Percentiles rank a stretch among this genome's conserved stretches.
These are phyloP conservation scores for Trichonephila clavata DNA, from an alignment of 1,140 invertebrate genomes.

Conservation along the genomic window DNA sequence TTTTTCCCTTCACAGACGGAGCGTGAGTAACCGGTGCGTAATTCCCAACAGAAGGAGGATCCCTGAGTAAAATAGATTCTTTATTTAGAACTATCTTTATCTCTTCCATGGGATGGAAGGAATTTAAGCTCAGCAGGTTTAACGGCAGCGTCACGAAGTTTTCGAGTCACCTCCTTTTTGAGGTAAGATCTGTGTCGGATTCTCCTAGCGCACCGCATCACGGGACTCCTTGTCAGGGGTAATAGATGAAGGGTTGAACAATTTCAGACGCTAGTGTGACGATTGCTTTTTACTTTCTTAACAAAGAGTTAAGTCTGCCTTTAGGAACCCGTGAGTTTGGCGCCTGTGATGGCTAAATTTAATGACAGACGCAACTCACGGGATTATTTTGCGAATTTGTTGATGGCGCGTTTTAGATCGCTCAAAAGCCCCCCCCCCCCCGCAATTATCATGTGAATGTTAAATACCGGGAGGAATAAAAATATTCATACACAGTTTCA, in stretches of 20 bases:
- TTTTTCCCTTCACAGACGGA: not conserved
- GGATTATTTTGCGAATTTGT: not conserved
- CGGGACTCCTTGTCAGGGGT: not conserved
- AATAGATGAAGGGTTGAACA: not conserved
- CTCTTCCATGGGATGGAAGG: not conserved
- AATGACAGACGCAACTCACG: not conserved
- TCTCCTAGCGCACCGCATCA: not conserved
- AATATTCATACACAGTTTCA: too few species aligned
- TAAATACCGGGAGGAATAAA: too few species aligned
- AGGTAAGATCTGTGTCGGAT: slow-evolving; percentile 29
- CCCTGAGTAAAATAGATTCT: not conserved
- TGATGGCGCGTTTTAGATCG: not conserved
- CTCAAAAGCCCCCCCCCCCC: too few species aligned
- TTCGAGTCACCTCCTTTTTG: slow-evolving; percentile 28
- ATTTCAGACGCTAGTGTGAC: not conserved
- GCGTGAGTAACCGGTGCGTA: slow-evolving; percentile 39
- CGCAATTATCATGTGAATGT: too few species aligned
- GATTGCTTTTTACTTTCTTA: not conserved
- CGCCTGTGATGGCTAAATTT: not conserved
- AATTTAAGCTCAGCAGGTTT: slow-evolving; percentile 66
- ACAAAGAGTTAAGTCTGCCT: not conserved
- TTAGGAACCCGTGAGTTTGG: not conserved
- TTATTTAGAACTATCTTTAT: slow-evolving; percentile 32
- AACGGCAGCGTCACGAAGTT: not conserved
- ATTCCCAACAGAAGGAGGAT: not conserved